Base-by-base conservation (phyloP, 2,797 vertebrate genomes). In the Momotus momota region DNA sequence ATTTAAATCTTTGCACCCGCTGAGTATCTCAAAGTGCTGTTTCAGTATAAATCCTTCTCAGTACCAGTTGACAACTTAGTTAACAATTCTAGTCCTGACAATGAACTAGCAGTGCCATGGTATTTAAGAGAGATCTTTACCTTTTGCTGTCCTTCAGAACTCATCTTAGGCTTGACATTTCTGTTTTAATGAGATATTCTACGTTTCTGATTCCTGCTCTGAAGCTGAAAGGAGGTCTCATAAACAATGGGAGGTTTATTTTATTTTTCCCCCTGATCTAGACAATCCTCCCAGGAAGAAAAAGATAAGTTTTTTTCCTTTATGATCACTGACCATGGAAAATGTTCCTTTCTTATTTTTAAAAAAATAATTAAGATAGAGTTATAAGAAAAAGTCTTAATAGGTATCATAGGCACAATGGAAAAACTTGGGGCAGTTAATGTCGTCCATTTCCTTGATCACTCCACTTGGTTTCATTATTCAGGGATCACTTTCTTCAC, bases 91-190 rank as follows among this genome's bases (percentile, higher is more conserved):
- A 82, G 48, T n/a, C 33, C n/a, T n/a, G 62, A 41, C 14, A 93
- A 97, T 94, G 91, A 96, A 90, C 60, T 92, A 89, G 11, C 19
- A 91, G 51, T 70, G 55, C 35, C n/a, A 48, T 71, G 91, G 49
- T 91, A 96, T 96, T 97, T 96, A 89, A 86, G 64, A 94, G 14
- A 12, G 45, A 84, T 88, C 77, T 95, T 94, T 94, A 93, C 69
- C 40, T 91, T 96, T 94, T 94, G 5, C 65, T 91, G 52, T 94
- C 71, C 67, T 96, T 94, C 69, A 79, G 77, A 96, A 88, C 38
- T 85, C 78, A 89, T 93, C 45, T 91, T 88, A 81, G 72, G 35
- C 38, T 78, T 96, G 65, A 95, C 95, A 90, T 94, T 97, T 96
- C 49, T 93, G 82, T 89, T 93, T 94, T 94, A 96, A 94, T 92